Base-by-base conservation (phyloP, 2,797 vertebrate species). In the Poeciliopsis turneri region DNA sequence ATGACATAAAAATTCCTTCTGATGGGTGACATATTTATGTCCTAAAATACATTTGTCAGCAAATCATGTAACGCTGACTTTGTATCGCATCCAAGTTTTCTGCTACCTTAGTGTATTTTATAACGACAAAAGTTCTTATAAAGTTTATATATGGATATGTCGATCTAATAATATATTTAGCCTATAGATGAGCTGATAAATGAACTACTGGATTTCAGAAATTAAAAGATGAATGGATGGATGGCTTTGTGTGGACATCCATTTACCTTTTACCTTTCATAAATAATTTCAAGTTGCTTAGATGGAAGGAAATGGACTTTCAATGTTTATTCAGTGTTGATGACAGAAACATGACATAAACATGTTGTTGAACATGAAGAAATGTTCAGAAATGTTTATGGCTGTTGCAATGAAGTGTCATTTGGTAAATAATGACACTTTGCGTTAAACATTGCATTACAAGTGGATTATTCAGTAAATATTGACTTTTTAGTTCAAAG, bases 1-100 rank as follows among this genome's bases (percentile, higher is more conserved):
- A 81, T 70, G 10, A 80, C 78, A 84, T 70, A 12, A 80, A 78
- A 84, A 57, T 49, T 8, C 49, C 47, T 23, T 81, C 64, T 76
- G 71, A 10, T 70, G 30, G 61, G 75, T 20, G 57, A 15, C 15
- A 16, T 33, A 23, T 2, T 57, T 49, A 74, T 15, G 25, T 39
- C 33, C 33, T 53, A 0, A 23, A 55, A 81, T 68, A 69, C 12
- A 84, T 69, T 61, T 61, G 25, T 47, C 41, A 18, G 39, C 41
- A 79, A 83, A 77, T 68, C 51, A n/a, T 39, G 61, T 20, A 70
- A 55, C 3, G 45, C 43, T 72, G 46, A 0, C 18, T 78, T 33
- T 78, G 75, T n/a, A 4, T 30, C 43, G 49, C 30, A 1, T n/a
- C 41, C n/a, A 16, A 16, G 5, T 70, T 33, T 68, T 77, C 15